Percentiles rank a stretch among this genome's conserved stretches.
Evolutionary conservation across 2,797 vertebrate species (phyloP).

Genomic region (Pyrocephalus nanus): DNA sequence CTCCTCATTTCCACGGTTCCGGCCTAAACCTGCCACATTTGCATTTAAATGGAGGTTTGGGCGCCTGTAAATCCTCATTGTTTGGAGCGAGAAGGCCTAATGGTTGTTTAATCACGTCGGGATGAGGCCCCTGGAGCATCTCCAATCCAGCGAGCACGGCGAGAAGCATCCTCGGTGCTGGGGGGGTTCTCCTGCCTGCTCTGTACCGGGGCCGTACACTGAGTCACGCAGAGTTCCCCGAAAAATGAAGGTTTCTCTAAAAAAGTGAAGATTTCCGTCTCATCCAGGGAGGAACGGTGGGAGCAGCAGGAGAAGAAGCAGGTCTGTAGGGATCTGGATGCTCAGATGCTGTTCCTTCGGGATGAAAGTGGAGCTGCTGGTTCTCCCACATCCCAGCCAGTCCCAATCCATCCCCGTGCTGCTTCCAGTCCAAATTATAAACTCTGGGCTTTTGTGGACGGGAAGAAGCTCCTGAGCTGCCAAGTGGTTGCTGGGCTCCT

Average conservation of each 20-base stretch:
- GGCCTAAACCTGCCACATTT: conserved; percentile 62
- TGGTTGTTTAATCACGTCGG: conserved; percentile 73
- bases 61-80: conserved; percentile 76
- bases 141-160: background rate
- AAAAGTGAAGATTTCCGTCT: background rate
- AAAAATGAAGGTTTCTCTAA: fast-evolving
- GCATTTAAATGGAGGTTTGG: conserved; percentile 79
- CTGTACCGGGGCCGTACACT: fast-evolving
- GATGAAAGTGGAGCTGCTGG: background rate
- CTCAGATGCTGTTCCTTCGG: fast-evolving
- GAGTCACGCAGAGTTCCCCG: background rate
- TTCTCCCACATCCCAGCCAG: background rate
- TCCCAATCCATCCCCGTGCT: fast-evolving
- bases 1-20: conserved; percentile 51
- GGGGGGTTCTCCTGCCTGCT: background rate
- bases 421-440: background rate
- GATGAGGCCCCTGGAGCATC: conserved; percentile 60
- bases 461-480: background rate
- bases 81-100: conserved; percentile 46
- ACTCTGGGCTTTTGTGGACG: fast-evolving
- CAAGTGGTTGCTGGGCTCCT: background rate
- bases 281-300: background rate
- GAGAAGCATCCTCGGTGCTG: fast-evolving
- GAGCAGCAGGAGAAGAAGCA: fast-evolving
- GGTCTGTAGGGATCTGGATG: fast-evolving